phyloP scores from a whole-genome alignment of 2,888 invertebrate species.

The Yponomeuta plumbellus region DNA sequence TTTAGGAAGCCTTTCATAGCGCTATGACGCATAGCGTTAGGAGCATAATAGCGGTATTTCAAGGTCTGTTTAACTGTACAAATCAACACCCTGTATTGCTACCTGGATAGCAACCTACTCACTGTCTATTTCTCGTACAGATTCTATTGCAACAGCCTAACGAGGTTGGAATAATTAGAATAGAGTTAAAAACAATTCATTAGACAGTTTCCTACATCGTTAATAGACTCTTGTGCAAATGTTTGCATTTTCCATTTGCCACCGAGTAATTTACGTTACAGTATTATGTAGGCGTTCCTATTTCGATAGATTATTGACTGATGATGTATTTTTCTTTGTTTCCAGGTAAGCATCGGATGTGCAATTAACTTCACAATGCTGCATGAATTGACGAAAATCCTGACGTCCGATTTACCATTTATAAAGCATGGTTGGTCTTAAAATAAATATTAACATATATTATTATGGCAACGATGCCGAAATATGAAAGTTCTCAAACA shows the following conservation, averaged over 20 bases:
- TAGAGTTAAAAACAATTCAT: background rate
- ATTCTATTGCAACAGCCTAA: slow-evolving; percentile 15
- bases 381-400: too few species aligned
- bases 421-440: too few species aligned
- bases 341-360: background rate
- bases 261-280: background rate
- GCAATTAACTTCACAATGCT: background rate
- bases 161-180: slow-evolving; percentile 37
- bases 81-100: too few species aligned
- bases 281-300: background rate
- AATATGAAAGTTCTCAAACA: too few species aligned
- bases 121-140: background rate
- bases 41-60: too few species aligned
- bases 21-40: too few species aligned
- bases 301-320: background rate
- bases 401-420: too few species aligned
- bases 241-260: background rate
- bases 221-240: background rate
- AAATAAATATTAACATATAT: too few species aligned
- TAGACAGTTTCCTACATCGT: background rate
- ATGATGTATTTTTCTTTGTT: background rate
- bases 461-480: too few species aligned
- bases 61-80: too few species aligned
- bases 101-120: slow-evolving; percentile 10
- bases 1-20: too few species aligned